Percentiles rank a stretch among this genome's conserved stretches.
Conservation (phyloP, 2,888 invertebrate genomes). For the Bhutanitis thaidina region DNA sequence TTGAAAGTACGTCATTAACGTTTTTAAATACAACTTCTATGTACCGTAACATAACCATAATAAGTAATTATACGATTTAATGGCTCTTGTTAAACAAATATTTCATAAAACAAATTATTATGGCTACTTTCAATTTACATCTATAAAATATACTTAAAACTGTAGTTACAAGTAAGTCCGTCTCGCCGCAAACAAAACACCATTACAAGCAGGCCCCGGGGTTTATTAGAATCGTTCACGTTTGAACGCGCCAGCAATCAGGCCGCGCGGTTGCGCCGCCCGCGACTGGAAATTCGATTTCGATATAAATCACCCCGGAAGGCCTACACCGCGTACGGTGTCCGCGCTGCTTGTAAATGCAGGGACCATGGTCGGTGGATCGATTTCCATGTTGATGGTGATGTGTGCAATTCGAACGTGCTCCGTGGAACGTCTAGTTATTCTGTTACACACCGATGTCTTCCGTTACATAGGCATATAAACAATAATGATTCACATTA, state of each 20-base stretch:
- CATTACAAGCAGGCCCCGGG: neutral
- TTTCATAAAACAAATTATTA: too few relatives aligned
- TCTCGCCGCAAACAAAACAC: too few relatives aligned
- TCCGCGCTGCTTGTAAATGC: neutral
- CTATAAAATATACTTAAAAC: neutral
- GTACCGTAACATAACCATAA: too few relatives aligned
- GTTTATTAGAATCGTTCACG: slow-evolving; percentile 2
- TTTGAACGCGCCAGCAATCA: neutral
- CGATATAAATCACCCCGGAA: neutral
- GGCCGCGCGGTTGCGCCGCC: neutral
- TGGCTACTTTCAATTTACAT: neutral
- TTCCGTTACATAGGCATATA: too few relatives aligned
- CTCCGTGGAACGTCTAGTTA: neutral
- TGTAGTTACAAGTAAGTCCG: too few relatives aligned
- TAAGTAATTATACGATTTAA: too few relatives aligned
- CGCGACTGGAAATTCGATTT: neutral
- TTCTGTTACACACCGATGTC: too few relatives aligned
- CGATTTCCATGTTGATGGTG: neutral
- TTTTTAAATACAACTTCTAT: too few relatives aligned
- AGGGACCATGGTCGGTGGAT: neutral
- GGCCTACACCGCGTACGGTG: neutral
- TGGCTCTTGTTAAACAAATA: too few relatives aligned
- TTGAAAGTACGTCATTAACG: too few relatives aligned
- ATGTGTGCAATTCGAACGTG: neutral
- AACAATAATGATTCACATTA: too few relatives aligned